A percentile compares a stretch with the other conserved stretches of the same genome.
Conservation (phyloP, 2,113 vertebrate species). For the Brevimyrus niger region DNA sequence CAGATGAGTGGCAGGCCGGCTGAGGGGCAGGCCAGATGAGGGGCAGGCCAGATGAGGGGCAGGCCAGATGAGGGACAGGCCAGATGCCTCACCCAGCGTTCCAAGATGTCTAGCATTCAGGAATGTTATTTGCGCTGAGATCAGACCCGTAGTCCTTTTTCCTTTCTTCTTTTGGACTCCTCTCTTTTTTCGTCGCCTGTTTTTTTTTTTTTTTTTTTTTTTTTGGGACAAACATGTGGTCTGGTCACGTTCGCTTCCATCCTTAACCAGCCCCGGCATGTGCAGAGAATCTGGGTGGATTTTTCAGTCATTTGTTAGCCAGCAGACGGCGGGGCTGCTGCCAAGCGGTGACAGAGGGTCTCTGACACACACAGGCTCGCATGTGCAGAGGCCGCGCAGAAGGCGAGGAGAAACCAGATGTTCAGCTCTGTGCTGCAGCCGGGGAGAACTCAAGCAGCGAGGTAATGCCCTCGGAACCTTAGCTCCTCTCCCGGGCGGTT, state of each 20-base stretch:
- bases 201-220: slow-evolving; percentile 3
- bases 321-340: slow-evolving; percentile 42
- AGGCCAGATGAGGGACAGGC: too few relatives aligned
- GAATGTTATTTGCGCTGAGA: slow-evolving; percentile 53
- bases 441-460: slow-evolving; percentile 27
- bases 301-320: slow-evolving; percentile 48
- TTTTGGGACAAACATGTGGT: slow-evolving; percentile 44
- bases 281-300: slow-evolving; percentile 47
- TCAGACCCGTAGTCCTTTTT: slow-evolving; percentile 45
- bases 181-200: slow-evolving; percentile 16
- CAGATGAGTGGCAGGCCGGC: too few relatives aligned
- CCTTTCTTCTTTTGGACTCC: not conserved
- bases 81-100: slow-evolving; percentile 48
- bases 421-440: slow-evolving; percentile 24
- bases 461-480: slow-evolving; percentile 27
- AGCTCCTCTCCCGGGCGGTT: not conserved
- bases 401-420: slow-evolving; percentile 34
- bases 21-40: too few relatives aligned
- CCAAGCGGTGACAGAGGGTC: slow-evolving; percentile 51
- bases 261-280: slow-evolving; percentile 36
- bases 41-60: too few relatives aligned
- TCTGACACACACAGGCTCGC: slow-evolving; percentile 50
- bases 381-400: slow-evolving; percentile 58
- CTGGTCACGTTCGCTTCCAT: slow-evolving; percentile 49
- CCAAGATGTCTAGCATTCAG: slow-evolving; percentile 44